phyloP scores from a whole-genome alignment of 2,888 invertebrate genomes.

The Mesoligia furuncula region DNA sequence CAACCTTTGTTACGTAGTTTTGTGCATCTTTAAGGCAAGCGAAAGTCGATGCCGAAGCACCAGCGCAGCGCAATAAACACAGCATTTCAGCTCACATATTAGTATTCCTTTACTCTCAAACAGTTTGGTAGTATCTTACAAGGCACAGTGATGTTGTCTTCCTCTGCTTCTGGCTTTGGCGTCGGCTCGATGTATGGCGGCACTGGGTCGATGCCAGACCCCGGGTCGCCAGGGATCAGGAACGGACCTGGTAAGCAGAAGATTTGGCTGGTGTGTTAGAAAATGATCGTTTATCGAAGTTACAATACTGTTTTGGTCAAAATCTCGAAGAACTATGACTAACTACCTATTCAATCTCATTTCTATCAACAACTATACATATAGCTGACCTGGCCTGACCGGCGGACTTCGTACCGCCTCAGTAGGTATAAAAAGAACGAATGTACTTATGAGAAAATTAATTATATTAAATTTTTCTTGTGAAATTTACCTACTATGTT shows the following conservation, averaged over 20 bases:
- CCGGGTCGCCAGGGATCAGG: slow-evolving; percentile 85
- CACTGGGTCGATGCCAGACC: slow-evolving; percentile 79
- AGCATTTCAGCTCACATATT: not conserved
- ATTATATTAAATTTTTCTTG: too few species aligned
- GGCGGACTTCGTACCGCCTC: too few species aligned
- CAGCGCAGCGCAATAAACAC: not conserved
- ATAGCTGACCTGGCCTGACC: too few species aligned
- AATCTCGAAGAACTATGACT: not conserved
- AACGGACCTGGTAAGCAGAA: slow-evolving; percentile 78
- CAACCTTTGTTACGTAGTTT: not conserved
- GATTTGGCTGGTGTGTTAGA: not conserved
- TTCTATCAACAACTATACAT: not conserved
- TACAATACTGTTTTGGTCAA: not conserved
- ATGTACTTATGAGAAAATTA: too few species aligned
- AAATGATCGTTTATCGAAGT: not conserved
- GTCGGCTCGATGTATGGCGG: slow-evolving; percentile 85
- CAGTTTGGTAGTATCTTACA: slow-evolving; percentile 71
- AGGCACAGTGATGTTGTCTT: slow-evolving; percentile 83
- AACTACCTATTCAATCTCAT: not conserved
- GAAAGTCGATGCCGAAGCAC: not conserved
- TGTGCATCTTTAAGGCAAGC: not conserved
- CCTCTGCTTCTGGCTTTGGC: slow-evolving; percentile 77
- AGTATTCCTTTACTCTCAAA: not conserved
- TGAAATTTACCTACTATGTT: too few species aligned
- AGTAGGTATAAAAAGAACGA: too few species aligned